A percentile compares a stretch with the other conserved stretches of the same genome.
phyloP scores from a whole-genome alignment of 2,888 invertebrate genomes.

The Penaeus monodon region DNA sequence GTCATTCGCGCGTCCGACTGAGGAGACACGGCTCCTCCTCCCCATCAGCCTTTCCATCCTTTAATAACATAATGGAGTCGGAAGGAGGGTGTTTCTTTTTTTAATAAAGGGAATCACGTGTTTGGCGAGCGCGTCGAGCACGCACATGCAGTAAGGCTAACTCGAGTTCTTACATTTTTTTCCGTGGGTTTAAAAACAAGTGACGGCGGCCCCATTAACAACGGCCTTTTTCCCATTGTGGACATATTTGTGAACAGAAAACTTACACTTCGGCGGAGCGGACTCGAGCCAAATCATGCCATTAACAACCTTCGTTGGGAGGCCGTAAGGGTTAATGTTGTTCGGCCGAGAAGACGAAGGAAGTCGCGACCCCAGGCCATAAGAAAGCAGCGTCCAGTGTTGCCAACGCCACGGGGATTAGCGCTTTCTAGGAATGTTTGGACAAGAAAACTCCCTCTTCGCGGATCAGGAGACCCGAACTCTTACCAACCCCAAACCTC shows the following conservation, averaged over 20 bases:
- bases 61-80: no score
- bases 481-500: no score
- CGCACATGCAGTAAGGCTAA: conserved; percentile 41
- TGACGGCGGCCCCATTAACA: conserved; percentile 54
- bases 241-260: conserved; percentile 59
- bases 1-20: no score
- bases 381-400: conserved; percentile 40
- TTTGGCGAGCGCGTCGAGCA: conserved; percentile 10
- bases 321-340: conserved; percentile 19
- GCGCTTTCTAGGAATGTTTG: no score
- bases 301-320: background rate
- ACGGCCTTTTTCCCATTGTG: conserved; percentile 58
- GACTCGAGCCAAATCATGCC: background rate
- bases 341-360: conserved; percentile 5
- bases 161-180: conserved; percentile 48
- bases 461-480: no score
- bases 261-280: conserved; percentile 47
- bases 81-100: no score
- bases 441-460: no score
- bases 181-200: conserved; percentile 53
- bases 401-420: conserved; percentile 25
- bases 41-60: no score
- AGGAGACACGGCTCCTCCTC: no score
- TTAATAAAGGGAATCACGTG: no score
- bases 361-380: conserved; percentile 53